phyloP scores from a whole-genome alignment of 2,797 vertebrate species.

The Falco concolor region DNA sequence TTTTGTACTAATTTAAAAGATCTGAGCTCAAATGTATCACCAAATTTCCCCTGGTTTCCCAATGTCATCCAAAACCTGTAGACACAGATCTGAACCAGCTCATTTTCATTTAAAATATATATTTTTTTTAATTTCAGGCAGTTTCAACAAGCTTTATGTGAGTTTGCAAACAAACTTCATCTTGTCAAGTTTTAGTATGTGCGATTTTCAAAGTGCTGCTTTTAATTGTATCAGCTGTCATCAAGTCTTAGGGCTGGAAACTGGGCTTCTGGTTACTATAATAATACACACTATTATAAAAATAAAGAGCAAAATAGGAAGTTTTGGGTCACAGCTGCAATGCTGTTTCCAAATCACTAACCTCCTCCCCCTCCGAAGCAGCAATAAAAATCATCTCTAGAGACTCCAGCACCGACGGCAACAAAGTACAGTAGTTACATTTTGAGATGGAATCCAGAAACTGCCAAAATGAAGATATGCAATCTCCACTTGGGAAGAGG shows the following conservation, averaged over 20 bases:
- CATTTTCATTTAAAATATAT: neutral
- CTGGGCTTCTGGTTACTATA: constrained; percentile 24
- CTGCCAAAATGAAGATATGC: constrained; percentile 63
- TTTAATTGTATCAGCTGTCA: constrained; percentile 51
- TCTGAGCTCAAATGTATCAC: neutral
- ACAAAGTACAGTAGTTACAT: constrained; percentile 54
- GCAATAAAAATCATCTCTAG: constrained; percentile 52
- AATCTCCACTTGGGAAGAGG: constrained; percentile 58
- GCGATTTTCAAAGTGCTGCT: constrained; percentile 6
- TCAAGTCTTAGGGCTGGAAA: neutral
- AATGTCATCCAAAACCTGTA: neutral
- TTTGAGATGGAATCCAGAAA: constrained; percentile 61
- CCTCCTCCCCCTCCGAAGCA: neutral
- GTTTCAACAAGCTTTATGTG: neutral
- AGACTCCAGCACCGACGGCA: constrained; percentile 41
- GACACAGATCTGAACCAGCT: neutral
- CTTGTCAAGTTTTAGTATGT: constrained; percentile 14
- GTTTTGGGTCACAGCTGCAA: constrained; percentile 34
- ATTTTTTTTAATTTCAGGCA: neutral
- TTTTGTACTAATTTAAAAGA: neutral
- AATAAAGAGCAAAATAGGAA: constrained; percentile 41
- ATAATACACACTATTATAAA: neutral
- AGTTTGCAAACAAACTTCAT: constrained; percentile 7
- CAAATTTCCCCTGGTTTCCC: neutral
- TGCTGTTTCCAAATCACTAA: constrained; percentile 39